These are phyloP conservation scores for Menura novaehollandiae DNA, from an alignment of 2,113 vertebrate genomes.

Conservation along the genomic window DNA sequence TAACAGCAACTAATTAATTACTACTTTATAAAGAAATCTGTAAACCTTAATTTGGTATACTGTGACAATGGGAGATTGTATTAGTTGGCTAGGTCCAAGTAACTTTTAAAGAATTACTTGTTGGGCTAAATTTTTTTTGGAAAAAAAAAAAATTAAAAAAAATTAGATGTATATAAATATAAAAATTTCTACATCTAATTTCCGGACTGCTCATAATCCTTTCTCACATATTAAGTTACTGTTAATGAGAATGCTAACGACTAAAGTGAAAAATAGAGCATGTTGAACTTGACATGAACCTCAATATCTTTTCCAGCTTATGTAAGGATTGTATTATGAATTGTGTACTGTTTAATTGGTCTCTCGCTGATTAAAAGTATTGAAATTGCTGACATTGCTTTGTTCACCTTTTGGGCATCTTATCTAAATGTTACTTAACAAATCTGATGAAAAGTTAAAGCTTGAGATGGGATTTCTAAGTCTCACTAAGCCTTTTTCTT, in stretches of 20 bases:
- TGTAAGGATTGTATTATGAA: not conserved
- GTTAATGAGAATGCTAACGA: constrained; percentile 16
- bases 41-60: not conserved
- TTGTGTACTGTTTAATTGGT: not conserved
- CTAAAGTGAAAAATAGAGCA: constrained; percentile 22
- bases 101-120: not conserved
- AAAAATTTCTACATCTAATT: not conserved
- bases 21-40: not conserved
- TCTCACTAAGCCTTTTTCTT: not conserved
- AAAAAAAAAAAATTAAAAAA: too few relatives aligned
- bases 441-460: not conserved
- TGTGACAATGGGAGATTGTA: not conserved
- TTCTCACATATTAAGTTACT: not conserved
- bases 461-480: not conserved
- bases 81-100: not conserved
- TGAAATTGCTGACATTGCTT: not conserved
- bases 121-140: not conserved
- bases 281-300: not conserved
- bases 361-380: not conserved
- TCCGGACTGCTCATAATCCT: not conserved
- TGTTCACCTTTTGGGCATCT: not conserved
- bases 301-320: constrained; percentile 35
- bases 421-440: not conserved
- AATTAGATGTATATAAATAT: not conserved
- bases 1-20: not conserved